phyloP scores from a whole-genome alignment of 1,140 invertebrate genomes.

The Geopemphigus sp. region DNA sequence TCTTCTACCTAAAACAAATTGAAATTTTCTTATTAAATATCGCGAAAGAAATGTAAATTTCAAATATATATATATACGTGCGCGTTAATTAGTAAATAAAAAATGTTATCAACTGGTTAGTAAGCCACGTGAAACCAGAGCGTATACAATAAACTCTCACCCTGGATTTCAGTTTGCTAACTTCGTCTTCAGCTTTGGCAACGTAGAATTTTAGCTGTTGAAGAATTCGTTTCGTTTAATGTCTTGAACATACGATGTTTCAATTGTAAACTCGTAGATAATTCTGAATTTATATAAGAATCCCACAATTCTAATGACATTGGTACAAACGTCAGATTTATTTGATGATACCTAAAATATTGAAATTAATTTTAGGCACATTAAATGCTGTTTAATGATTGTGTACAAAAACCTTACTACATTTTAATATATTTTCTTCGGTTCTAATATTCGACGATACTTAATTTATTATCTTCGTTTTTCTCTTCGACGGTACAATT shows the following conservation, averaged over 20 bases:
- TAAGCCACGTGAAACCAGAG: slow-evolving; percentile 26
- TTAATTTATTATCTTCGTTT: background rate
- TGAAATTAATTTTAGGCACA: background rate
- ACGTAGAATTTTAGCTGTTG: too few species aligned
- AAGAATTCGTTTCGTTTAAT: too few species aligned
- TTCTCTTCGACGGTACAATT: background rate
- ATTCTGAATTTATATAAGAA: too few species aligned
- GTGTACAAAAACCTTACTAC: background rate
- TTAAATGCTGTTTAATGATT: background rate
- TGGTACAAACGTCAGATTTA: too few species aligned
- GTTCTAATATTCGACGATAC: background rate
- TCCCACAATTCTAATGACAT: too few species aligned
- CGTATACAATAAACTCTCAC: slow-evolving; percentile 57
- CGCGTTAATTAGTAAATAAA: slow-evolving; percentile 8
- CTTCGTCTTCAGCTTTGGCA: slow-evolving; percentile 66
- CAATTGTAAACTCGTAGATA: too few species aligned
- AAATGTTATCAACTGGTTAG: slow-evolving; percentile 19
- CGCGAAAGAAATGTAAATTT: background rate
- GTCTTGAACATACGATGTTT: too few species aligned
- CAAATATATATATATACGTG: background rate
- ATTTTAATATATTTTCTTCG: slow-evolving; percentile 1
- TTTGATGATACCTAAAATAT: too few species aligned
- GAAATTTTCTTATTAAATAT: slow-evolving; percentile 1
- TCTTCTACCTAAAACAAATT: too few species aligned
- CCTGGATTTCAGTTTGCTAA: slow-evolving; percentile 69